Conservation (phyloP, 2,113 vertebrate species). For the Gopherus evgoodei region DNA sequence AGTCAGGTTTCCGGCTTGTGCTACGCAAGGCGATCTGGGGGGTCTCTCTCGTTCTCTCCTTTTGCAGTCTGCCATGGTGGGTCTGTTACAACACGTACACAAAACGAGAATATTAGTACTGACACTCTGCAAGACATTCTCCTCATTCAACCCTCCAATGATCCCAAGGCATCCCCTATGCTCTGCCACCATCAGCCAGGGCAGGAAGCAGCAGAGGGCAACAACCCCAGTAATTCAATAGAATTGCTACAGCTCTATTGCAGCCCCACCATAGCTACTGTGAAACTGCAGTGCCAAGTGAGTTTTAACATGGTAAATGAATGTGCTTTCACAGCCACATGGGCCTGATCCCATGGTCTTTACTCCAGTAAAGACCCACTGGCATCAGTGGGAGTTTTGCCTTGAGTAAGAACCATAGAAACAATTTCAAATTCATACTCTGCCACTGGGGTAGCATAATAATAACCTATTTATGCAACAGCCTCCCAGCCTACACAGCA, state of each 20-base stretch:
- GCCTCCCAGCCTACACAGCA: not conserved
- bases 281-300: not conserved
- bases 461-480: not conserved
- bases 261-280: not conserved
- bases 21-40: slow-evolving; percentile 11
- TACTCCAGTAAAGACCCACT: not conserved
- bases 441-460: not conserved
- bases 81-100: slow-evolving; percentile 30
- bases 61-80: not conserved
- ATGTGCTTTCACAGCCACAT: not conserved
- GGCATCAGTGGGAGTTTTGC: not conserved
- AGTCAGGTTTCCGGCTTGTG: not conserved
- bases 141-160: not conserved
- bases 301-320: not conserved
- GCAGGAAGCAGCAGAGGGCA: fast-evolving
- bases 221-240: not conserved
- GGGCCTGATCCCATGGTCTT: not conserved
- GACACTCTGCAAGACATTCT: not conserved
- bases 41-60: not conserved
- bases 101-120: fast-evolving
- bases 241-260: not conserved
- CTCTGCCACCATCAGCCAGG: not conserved
- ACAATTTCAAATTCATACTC: not conserved
- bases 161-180: fast-evolving
- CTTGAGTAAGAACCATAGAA: not conserved